Evolutionary conservation across 2,888 invertebrate genomes (phyloP), one percentile per base, ranked within the genome.

Genomic region (Galeruca laticollis): DNA sequence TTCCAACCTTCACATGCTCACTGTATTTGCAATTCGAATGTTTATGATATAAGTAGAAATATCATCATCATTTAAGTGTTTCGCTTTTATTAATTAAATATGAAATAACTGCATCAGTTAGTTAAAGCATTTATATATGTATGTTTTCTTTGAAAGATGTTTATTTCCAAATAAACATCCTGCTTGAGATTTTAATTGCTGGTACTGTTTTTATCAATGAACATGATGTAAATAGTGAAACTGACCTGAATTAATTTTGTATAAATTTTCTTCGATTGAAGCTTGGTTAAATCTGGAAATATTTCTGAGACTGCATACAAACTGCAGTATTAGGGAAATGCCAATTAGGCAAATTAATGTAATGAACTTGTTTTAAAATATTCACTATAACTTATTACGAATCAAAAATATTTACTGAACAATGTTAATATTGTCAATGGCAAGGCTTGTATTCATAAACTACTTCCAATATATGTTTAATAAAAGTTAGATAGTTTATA

Each of bases 321-420:
- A 66, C 60, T 40, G 51, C 66, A 51, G 26, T 51, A 66, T 66
- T 66, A 66, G 51, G 66, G 40, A 43, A 66, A 66, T 66, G 59
- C 60, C 66, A 66, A 66, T 66, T 59, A 66, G 49, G 59, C 35
- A 66, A 66, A 66, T 66, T 60, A 66, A 66, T 63, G 40, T 63
- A 54, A 37, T 21, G 54, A 63, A 56, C 63, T 63, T 63, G 63
- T 54, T 54, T 21, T 63, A 57, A 57, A 57, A 33, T 37, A 35
- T 18, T 57, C 56, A 18, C 13, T 57, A 57, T 57, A 57, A 33
- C 56, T 35, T 10, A 33, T 57, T 33, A 15, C 10, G 15, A 35
- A 33, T 33, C 35, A 35, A 57, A 57, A 57, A 35, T 57, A 57
- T 18, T 31, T n/a, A 33, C 56, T 57, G 11, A 47, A 47, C 47